Conservation (phyloP, 30 jellyfish, hydroid and myxozoan species). For the Haliclystus octoradiatus region DNA sequence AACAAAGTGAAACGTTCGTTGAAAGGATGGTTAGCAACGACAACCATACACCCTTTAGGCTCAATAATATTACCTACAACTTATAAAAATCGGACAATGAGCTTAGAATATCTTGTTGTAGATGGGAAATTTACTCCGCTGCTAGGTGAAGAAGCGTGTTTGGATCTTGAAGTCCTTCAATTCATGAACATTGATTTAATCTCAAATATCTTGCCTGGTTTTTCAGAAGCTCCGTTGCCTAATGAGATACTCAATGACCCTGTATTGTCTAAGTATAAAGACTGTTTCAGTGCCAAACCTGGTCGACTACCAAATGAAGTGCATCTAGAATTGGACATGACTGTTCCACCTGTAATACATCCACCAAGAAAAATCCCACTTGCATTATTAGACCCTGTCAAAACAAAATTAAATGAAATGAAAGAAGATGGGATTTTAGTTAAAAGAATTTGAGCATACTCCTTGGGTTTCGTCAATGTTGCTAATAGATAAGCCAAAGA, state of each 20-base stretch:
- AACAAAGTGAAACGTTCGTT: conserved; percentile 13
- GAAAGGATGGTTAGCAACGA: conserved; percentile 27
- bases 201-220: neutral
- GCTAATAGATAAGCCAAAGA: too few species aligned
- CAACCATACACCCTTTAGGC: conserved; percentile 18
- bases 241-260: conserved; percentile 1
- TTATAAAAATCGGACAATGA: too few species aligned
- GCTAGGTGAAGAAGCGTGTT: too few species aligned
- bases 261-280: conserved; percentile 1
- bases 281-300: neutral
- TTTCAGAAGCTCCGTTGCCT: conserved; percentile 1
- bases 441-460: conserved; percentile 23
- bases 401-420: conserved; percentile 17
- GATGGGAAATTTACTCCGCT: too few species aligned
- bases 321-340: neutral
- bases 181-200: conserved; percentile 20
- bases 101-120: too few species aligned
- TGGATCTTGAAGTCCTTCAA: conserved; percentile 22
- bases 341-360: conserved; percentile 11
- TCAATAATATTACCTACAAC: too few species aligned
- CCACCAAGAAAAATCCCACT: conserved; percentile 20
- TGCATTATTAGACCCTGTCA: conserved; percentile 17
- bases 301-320: neutral
- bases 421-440: conserved; percentile 23
- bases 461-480: conserved; percentile 38